Percentiles rank a stretch among this genome's conserved stretches.
Conservation (phyloP, 2,888 invertebrate genomes). For the Cheilosia pagana region DNA sequence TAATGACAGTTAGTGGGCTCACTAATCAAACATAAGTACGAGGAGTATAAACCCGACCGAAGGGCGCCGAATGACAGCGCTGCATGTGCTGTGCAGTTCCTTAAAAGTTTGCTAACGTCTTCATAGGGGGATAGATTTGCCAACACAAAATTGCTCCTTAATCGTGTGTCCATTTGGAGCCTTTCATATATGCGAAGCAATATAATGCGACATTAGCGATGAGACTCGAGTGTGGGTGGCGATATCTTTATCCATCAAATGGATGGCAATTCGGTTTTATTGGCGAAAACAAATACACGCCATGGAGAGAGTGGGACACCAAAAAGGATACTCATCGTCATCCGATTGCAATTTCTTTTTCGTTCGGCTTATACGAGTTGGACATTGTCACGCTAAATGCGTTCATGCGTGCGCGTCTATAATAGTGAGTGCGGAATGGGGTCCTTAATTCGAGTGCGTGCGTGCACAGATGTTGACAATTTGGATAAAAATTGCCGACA, state of each 20-base stretch:
- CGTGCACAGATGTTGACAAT: constrained; percentile 61
- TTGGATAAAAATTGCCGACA: constrained; percentile 10
- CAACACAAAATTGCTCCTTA: constrained; percentile 29
- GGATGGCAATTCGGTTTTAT: constrained; percentile 61
- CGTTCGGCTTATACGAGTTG: constrained; percentile 30
- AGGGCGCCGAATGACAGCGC: background rate
- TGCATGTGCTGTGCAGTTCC: background rate
- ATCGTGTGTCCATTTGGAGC: constrained; percentile 38
- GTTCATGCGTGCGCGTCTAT: constrained; percentile 56
- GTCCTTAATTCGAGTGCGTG: constrained; percentile 48
- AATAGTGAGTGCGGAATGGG: constrained; percentile 20
- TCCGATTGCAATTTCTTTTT: constrained; percentile 66
- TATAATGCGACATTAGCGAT: constrained; percentile 62
- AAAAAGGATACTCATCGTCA: constrained; percentile 54
- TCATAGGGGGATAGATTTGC: too few species aligned
- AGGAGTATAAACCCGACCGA: background rate
- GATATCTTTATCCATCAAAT: constrained; percentile 58
- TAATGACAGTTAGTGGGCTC: constrained; percentile 11
- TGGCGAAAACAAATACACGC: constrained; percentile 51
- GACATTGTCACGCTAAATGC: constrained; percentile 69
- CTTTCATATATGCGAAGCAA: constrained; percentile 30
- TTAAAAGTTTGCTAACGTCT: too few species aligned
- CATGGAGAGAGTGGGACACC: background rate
- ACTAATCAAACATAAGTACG: constrained; percentile 16
- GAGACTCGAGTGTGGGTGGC: constrained; percentile 6